phyloP scores from a whole-genome alignment of 2,888 invertebrate genomes.

The Synergus japonicus region DNA sequence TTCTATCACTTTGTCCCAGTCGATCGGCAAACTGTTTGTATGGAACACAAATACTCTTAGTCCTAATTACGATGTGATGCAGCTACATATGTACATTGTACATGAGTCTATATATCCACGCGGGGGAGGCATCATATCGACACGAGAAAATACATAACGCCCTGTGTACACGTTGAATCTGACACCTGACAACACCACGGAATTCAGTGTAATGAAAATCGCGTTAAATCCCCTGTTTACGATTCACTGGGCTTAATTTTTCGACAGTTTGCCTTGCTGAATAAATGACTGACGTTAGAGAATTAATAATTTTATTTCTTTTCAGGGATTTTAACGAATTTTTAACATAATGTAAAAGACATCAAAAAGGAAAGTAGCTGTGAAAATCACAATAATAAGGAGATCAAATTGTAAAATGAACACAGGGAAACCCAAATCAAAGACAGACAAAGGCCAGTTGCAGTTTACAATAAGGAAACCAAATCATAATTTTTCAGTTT shows the following conservation, averaged over 20 bases:
- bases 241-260: not conserved
- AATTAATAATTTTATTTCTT: not conserved
- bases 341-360: no score
- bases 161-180: not conserved
- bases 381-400: no score
- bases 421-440: no score
- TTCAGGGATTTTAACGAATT: no score
- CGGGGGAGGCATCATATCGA: not conserved
- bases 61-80: conserved; percentile 23
- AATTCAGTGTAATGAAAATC: not conserved
- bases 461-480: no score
- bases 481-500: no score
- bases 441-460: no score
- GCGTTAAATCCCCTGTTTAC: not conserved
- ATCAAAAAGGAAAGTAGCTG: no score
- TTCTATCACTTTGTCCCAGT: conserved; percentile 55
- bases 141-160: not conserved
- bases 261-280: not conserved
- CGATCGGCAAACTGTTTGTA: conserved; percentile 27
- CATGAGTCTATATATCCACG: conserved; percentile 28
- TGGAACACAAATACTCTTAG: conserved; percentile 28
- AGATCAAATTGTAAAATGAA: no score
- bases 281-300: not conserved
- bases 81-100: conserved; percentile 2
- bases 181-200: not conserved